phyloP scores from a whole-genome alignment of 2,888 invertebrate species.

The Eristalis pertinax region DNA sequence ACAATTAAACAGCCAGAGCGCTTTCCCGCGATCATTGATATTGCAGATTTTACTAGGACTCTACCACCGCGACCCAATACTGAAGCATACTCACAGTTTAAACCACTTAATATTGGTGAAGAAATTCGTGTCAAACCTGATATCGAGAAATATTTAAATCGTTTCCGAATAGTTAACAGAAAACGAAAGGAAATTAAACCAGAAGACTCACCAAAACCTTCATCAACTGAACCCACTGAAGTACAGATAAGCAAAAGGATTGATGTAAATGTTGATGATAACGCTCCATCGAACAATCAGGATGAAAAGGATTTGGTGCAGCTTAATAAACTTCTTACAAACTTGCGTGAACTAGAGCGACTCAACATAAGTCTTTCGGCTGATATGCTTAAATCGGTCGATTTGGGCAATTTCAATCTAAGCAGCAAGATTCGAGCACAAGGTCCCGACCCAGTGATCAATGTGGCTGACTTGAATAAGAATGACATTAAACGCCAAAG shows the following conservation, averaged over 20 bases:
- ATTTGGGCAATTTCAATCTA: constrained; percentile 78
- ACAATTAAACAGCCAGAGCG: constrained; percentile 66
- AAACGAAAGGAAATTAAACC: constrained; percentile 78
- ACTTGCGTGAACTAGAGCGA: constrained; percentile 80
- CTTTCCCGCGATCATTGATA: constrained; percentile 73
- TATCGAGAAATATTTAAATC: constrained; percentile 79
- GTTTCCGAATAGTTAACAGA: constrained; percentile 81
- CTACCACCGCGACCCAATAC: constrained; percentile 77
- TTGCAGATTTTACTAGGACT: constrained; percentile 76
- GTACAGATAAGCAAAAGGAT: constrained; percentile 64
- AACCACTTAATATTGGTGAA: constrained; percentile 80
- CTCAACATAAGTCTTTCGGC: constrained; percentile 78
- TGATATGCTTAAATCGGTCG: constrained; percentile 80
- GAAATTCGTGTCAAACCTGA: constrained; percentile 79
- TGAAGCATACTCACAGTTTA: constrained; percentile 80
- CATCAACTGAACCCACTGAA: not conserved
- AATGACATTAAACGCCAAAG: constrained; percentile 83
- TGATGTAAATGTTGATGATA: constrained; percentile 24
- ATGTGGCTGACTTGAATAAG: constrained; percentile 79
- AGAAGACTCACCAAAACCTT: constrained; percentile 33
- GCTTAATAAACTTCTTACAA: constrained; percentile 82
- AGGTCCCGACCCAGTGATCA: constrained; percentile 81
- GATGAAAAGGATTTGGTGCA: constrained; percentile 83
- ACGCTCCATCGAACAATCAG: constrained; percentile 11
- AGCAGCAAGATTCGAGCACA: constrained; percentile 78